phyloP scores from a whole-genome alignment of 1,140 invertebrate species.

The Hypsibius dujardini region DNA sequence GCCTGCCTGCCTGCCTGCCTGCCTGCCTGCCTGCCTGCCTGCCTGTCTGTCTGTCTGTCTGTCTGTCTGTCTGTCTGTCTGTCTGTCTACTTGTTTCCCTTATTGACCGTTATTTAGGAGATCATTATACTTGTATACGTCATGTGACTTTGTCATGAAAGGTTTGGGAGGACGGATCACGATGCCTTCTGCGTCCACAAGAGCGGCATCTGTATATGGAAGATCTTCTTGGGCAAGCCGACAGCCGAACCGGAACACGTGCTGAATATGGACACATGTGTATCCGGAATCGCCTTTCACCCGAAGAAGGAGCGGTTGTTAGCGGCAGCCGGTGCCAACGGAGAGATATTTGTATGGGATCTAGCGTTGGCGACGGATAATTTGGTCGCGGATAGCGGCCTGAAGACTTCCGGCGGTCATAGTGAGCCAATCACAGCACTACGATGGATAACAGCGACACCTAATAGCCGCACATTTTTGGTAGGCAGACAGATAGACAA shows the following conservation, averaged over 20 bases:
- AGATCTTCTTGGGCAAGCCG: neutral
- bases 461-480: neutral
- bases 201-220: neutral
- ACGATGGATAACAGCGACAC: neutral
- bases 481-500: neutral
- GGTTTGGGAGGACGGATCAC: neutral
- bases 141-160: neutral
- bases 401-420: neutral
- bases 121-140: neutral
- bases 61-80: no score
- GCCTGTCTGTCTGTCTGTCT: no score
- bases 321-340: neutral
- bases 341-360: constrained; percentile 3
- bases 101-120: no score
- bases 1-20: no score
- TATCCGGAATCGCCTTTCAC: neutral
- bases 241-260: neutral
- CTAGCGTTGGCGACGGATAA: neutral
- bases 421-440: neutral
- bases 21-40: no score
- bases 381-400: neutral
- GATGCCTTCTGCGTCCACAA: neutral
- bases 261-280: neutral
- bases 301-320: neutral
- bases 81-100: no score